These are phyloP conservation scores for Manis crassicaudata DNA, from an alignment of 2,797 vertebrate genomes.

Conservation along the genomic window DNA sequence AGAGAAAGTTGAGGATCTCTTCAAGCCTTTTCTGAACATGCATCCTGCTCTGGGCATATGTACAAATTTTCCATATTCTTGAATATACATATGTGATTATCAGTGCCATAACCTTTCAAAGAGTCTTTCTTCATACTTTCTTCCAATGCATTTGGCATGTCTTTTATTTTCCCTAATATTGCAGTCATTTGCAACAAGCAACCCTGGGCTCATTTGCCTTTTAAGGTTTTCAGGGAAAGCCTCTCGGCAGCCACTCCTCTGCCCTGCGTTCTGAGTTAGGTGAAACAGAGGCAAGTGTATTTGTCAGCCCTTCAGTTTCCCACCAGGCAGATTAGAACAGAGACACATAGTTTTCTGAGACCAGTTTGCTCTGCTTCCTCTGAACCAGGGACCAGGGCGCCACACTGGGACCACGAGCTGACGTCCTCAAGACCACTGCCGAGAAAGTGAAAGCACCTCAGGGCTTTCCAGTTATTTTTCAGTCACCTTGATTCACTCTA, in stretches of 20 bases:
- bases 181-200: neutral
- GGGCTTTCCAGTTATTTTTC: neutral
- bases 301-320: neutral
- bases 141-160: neutral
- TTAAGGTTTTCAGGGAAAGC: neutral
- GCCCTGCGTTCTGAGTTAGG: neutral
- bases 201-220: neutral
- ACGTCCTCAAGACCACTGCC: neutral
- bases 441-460: neutral
- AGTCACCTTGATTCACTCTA: neutral
- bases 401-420: neutral
- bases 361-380: neutral
- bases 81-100: neutral
- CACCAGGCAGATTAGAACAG: neutral
- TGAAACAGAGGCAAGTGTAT: neutral
- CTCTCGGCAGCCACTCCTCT: neutral
- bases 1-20: neutral
- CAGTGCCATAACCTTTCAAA: neutral
- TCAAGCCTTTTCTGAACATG: neutral
- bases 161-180: neutral
- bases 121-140: neutral
- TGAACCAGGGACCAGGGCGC: neutral
- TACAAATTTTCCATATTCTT: neutral
- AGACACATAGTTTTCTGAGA: neutral
- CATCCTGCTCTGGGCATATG: neutral